Evolutionary conservation across 2,797 vertebrate genomes (phyloP).

Genomic region (Cyclura pinguis): DNA sequence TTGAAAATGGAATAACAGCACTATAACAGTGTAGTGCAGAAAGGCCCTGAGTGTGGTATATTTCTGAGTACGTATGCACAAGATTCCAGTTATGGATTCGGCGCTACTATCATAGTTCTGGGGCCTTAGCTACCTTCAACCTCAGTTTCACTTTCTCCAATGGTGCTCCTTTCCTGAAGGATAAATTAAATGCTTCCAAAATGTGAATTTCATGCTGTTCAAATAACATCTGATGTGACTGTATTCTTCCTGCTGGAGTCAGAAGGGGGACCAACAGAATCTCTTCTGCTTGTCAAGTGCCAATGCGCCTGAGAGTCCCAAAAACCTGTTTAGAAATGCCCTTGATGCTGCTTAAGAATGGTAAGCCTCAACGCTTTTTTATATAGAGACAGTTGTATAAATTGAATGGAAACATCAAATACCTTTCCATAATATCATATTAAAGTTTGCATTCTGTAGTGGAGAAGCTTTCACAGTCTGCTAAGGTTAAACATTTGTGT

Average conservation of each 20-base stretch:
- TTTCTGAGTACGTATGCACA: neutral
- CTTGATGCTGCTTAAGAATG: neutral
- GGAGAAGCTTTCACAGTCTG: conserved; percentile 60
- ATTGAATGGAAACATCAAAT: conserved; percentile 64
- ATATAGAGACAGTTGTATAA: conserved; percentile 62
- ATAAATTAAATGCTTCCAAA: neutral
- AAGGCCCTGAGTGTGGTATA: neutral
- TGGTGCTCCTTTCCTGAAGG: neutral
- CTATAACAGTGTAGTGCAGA: too few relatives aligned
- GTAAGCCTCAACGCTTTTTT: conserved; percentile 46
- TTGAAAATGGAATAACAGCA: too few relatives aligned
- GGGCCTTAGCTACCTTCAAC: neutral
- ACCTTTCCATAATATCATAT: conserved; percentile 64
- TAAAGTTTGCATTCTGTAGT: conserved; percentile 61
- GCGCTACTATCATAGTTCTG: neutral
- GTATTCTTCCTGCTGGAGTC: neutral
- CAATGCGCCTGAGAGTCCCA: neutral
- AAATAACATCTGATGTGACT: too few relatives aligned
- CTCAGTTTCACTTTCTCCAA: neutral
- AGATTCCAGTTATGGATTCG: neutral
- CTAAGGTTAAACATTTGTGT: conserved; percentile 69
- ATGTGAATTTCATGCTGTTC: neutral
- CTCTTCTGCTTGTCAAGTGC: neutral
- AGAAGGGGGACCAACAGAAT: neutral
- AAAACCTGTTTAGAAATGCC: neutral